A percentile compares a stretch with the other conserved stretches of the same genome.
Evolutionary conservation across 2,888 invertebrate species (phyloP).

Genomic region (Germaria angustata): DNA sequence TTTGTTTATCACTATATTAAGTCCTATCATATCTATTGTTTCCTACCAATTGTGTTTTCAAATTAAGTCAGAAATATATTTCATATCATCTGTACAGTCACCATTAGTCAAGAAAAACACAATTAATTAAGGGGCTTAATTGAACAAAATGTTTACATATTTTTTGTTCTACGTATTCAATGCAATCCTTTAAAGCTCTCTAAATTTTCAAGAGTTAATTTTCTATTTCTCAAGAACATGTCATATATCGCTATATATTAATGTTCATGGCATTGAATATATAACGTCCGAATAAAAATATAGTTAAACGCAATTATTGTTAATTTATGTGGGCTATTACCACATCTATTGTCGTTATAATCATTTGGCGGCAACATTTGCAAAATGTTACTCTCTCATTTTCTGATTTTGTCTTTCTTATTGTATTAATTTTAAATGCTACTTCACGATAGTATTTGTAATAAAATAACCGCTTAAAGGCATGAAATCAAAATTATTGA

Average conservation of each 20-base stretch:
- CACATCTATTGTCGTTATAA: slow-evolving; percentile 11
- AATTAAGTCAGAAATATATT: too few species aligned
- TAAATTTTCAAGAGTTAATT: not conserved
- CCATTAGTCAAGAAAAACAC: too few species aligned
- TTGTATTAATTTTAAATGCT: slow-evolving; percentile 12
- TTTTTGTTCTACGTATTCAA: too few species aligned
- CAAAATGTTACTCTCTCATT: not conserved
- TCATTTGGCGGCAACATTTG: slow-evolving; percentile 2
- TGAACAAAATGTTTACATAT: too few species aligned
- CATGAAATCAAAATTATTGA: slow-evolving; percentile 61
- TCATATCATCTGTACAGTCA: too few species aligned
- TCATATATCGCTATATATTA: not conserved
- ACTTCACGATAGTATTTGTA: slow-evolving; percentile 26
- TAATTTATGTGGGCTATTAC: slow-evolving; percentile 21
- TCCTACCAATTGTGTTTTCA: too few species aligned
- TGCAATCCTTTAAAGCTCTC: slow-evolving; percentile 19
- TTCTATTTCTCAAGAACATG: not conserved
- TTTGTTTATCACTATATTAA: too few species aligned
- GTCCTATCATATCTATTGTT: too few species aligned
- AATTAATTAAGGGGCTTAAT: too few species aligned
- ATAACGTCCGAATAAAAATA: slow-evolving; percentile 20
- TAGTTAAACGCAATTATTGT: slow-evolving; percentile 44
- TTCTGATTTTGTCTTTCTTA: not conserved
- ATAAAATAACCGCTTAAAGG: slow-evolving; percentile 44
- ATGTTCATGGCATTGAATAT: not conserved